Percentiles rank a stretch among this genome's conserved stretches.
phyloP scores from a whole-genome alignment of 2,888 invertebrate genomes.

The Lobophora halterata region DNA sequence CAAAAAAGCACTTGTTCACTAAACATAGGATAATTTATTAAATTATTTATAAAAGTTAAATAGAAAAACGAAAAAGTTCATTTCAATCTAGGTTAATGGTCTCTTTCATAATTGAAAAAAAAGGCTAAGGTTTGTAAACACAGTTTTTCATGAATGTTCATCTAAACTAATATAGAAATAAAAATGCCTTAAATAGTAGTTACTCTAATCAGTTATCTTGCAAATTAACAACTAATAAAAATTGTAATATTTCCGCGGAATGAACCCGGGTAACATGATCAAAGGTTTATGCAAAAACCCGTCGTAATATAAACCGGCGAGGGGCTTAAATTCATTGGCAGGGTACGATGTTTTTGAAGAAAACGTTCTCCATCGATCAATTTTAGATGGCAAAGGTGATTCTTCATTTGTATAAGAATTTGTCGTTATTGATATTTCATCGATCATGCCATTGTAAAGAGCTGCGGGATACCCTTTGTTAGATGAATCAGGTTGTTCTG shows the following conservation, averaged over 20 bases:
- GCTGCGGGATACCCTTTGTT: conserved; percentile 47
- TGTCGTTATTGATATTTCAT: conserved; percentile 63
- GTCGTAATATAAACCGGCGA: conserved; percentile 72
- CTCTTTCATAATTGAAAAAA: too few relatives aligned
- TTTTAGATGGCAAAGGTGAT: conserved; percentile 43
- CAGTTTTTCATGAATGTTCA: too few relatives aligned
- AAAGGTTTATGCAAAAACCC: conserved; percentile 63
- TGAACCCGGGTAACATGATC: conserved; percentile 49
- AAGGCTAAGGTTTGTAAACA: too few relatives aligned
- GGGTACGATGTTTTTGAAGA: conserved; percentile 28
- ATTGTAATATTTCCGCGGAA: conserved; percentile 43
- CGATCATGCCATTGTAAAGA: conserved; percentile 50
- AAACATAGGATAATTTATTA: too few relatives aligned
- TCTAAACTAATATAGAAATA: too few relatives aligned
- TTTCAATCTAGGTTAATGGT: too few relatives aligned
- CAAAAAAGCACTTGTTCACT: too few relatives aligned
- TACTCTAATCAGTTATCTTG: conserved; percentile 20
- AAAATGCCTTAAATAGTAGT: conserved; percentile 20
- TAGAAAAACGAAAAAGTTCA: too few relatives aligned
- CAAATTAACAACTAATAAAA: conserved; percentile 25
- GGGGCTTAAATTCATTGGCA: conserved; percentile 56
- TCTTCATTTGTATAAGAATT: conserved; percentile 53
- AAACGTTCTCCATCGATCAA: conserved; percentile 61
- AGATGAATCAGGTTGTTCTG: conserved; percentile 29
- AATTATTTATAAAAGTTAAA: too few relatives aligned